Percentiles rank a stretch among this genome's conserved stretches.
Evolutionary conservation across 2,113 vertebrate genomes (phyloP).

Genomic region (Solea senegalensis): DNA sequence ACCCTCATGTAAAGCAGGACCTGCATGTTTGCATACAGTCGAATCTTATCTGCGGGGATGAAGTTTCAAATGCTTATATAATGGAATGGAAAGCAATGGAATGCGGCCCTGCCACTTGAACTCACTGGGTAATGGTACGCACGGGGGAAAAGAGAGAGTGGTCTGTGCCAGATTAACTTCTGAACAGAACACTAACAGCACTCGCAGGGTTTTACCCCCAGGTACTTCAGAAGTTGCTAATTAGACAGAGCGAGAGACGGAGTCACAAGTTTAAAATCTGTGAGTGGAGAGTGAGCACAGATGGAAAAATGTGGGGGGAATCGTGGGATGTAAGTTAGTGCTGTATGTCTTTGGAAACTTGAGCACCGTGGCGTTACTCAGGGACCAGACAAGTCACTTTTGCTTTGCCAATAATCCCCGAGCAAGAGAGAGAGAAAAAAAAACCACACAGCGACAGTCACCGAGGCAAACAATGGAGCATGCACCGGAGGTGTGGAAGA

Average conservation of each 20-base stretch:
- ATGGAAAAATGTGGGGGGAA: conserved; percentile 2
- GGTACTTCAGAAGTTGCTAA: neutral
- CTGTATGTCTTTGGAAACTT: conserved; percentile 8
- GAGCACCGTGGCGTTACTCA: conserved; percentile 11
- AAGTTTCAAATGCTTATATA: conserved; percentile 17
- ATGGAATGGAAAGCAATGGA: conserved; percentile 19
- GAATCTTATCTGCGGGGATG: neutral
- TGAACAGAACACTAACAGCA: conserved; percentile 1
- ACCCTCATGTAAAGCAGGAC: neutral
- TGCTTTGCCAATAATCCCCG: conserved; percentile 16
- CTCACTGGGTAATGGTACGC: conserved; percentile 13
- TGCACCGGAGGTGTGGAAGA: neutral
- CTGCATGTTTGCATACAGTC: neutral
- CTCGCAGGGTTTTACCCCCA: neutral
- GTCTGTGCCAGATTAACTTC: conserved; percentile 17
- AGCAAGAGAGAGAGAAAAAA: conserved; percentile 15
- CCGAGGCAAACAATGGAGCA: conserved; percentile 30
- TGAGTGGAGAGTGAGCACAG: neutral
- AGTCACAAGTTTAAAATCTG: neutral
- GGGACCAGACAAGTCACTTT: conserved; percentile 15
- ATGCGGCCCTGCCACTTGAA: conserved; percentile 61
- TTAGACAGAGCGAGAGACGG: conserved; percentile 4
- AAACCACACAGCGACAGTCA: conserved; percentile 12
- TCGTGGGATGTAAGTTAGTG: neutral
- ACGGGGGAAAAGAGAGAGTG: conserved; percentile 22